These are phyloP conservation scores for Aldrovandia affinis DNA, from an alignment of 2,797 vertebrate genomes.

Conservation along the genomic window DNA sequence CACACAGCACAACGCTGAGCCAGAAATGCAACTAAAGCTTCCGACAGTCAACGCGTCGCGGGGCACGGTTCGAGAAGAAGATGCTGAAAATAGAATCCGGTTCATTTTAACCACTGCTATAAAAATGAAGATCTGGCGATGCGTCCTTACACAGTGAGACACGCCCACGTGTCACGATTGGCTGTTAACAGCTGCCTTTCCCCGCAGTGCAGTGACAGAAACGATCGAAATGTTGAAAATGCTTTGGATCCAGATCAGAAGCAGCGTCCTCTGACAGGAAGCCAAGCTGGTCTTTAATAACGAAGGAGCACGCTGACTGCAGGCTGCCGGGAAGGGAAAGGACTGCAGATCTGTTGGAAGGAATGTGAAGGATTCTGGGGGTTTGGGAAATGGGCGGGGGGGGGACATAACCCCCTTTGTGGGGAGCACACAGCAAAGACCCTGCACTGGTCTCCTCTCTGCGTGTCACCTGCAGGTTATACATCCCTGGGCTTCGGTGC, in stretches of 20 bases:
- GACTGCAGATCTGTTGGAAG: not conserved
- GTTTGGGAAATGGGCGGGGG: not conserved
- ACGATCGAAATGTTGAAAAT: too few relatives aligned
- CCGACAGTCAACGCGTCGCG: not conserved
- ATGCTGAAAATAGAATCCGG: not conserved
- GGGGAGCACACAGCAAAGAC: not conserved
- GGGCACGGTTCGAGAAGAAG: not conserved
- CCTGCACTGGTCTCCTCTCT: not conserved
- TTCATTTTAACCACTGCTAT: not conserved
- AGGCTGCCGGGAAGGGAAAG: not conserved
- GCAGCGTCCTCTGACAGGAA: not conserved
- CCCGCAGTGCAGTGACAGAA: too few relatives aligned
- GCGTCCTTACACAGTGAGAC: not conserved
- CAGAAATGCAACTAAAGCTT: not conserved
- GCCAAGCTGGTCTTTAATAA: not conserved
- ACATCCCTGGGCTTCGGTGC: not conserved
- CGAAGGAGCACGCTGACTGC: not conserved
- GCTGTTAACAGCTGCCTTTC: too few relatives aligned
- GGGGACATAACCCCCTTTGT: not conserved
- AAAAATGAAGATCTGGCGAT: not conserved
- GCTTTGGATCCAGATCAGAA: not conserved
- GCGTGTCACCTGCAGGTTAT: not conserved
- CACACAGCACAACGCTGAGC: not conserved
- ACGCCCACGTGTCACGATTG: not conserved
- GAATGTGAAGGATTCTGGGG: constrained; percentile 2